Conservation (phyloP, 2,113 vertebrate species). For the Cacatua alba region DNA sequence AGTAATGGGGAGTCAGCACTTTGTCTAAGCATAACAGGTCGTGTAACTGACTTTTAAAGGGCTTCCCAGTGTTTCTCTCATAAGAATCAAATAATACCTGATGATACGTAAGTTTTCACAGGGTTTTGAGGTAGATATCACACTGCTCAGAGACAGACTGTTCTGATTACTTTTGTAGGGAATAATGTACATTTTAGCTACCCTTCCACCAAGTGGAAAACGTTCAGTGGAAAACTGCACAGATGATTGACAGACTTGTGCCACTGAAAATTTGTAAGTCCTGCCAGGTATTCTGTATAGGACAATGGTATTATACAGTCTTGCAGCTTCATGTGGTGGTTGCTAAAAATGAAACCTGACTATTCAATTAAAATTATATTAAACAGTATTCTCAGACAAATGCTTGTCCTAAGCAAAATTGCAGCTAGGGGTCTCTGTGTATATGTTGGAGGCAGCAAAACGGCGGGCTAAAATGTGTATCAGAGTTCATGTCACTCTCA, state of each 20-base stretch:
- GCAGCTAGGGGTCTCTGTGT: constrained; percentile 60
- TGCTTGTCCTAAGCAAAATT: background rate
- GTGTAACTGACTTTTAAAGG: background rate
- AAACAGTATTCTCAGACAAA: background rate
- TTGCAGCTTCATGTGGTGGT: background rate
- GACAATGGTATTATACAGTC: background rate
- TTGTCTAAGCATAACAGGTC: background rate
- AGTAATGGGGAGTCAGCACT: background rate
- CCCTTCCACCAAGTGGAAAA: background rate
- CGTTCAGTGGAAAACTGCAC: background rate
- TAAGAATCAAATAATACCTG: background rate
- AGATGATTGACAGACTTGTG: background rate
- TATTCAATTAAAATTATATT: background rate
- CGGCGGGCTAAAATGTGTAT: background rate
- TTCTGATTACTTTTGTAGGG: background rate
- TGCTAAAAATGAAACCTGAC: background rate
- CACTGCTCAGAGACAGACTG: background rate
- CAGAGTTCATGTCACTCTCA: background rate
- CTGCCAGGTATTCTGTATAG: background rate
- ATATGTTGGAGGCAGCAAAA: constrained; percentile 2
- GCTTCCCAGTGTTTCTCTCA: background rate
- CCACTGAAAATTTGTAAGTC: background rate
- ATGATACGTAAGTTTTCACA: background rate
- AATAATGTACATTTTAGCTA: background rate
- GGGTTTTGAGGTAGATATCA: background rate